Conservation (phyloP, 1,140 invertebrate genomes). For the Tetranychus cinnabarinus region DNA sequence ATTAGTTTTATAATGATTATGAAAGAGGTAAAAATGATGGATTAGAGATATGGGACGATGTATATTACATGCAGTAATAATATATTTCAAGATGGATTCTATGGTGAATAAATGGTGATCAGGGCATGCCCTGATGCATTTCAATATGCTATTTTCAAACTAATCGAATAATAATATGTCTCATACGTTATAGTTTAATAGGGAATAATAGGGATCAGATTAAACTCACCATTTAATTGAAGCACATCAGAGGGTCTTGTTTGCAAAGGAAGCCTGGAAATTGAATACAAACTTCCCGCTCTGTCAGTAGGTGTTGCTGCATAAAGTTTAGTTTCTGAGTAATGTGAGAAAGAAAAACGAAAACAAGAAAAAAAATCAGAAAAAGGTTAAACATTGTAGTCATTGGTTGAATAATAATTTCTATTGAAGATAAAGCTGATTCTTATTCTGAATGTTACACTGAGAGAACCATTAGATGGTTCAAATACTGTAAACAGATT, state of each 20-base stretch:
- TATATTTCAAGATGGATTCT: no score
- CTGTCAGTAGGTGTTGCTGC: background rate
- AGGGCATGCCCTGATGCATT: no score
- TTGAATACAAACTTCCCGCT: background rate
- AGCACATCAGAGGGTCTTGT: background rate
- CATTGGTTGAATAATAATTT: background rate
- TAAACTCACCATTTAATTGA: background rate
- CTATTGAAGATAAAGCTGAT: background rate
- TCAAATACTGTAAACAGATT: background rate
- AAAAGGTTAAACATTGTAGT: background rate
- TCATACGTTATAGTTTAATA: no score
- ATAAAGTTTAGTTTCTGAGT: background rate
- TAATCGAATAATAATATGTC: no score
- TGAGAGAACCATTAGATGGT: background rate
- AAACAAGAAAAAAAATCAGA: background rate
- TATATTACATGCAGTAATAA: no score
- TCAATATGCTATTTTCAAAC: no score
- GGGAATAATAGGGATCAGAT: background rate
- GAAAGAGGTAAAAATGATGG: no score
- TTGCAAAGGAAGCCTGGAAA: background rate
- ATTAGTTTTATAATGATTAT: no score
- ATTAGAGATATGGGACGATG: no score
- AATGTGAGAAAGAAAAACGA: background rate
- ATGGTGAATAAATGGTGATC: no score
- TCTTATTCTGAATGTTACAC: background rate